These are phyloP conservation scores for Protaetia brevitarsis DNA, from an alignment of 1,140 invertebrate genomes.

Conservation along the genomic window DNA sequence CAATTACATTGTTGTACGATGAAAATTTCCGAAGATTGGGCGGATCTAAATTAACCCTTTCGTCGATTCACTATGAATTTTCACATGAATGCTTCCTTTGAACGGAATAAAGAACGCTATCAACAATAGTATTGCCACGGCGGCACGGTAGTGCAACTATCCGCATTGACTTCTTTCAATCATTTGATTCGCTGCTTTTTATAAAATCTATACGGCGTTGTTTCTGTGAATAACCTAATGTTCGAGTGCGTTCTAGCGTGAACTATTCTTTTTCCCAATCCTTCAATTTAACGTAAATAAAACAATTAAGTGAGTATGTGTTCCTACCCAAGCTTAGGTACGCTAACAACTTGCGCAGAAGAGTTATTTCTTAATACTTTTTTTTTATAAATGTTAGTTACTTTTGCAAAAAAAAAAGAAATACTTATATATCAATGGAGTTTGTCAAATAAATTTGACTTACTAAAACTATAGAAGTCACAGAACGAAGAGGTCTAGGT, in stretches of 20 bases:
- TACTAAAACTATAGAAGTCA: too few relatives aligned
- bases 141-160: not conserved
- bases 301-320: slow-evolving; percentile 7
- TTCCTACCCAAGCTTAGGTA: too few relatives aligned
- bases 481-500: too few relatives aligned
- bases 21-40: slow-evolving; percentile 11
- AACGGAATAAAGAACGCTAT: not conserved
- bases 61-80: slow-evolving; percentile 10
- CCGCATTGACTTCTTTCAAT: not conserved
- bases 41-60: slow-evolving; percentile 10
- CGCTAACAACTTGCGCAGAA: too few relatives aligned
- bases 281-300: not conserved
- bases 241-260: slow-evolving; percentile 1
- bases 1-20: slow-evolving; percentile 16
- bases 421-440: too few relatives aligned
- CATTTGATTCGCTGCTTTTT: not conserved
- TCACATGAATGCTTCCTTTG: slow-evolving; percentile 3
- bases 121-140: slow-evolving; percentile 5
- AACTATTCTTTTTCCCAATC: not conserved
- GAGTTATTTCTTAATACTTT: too few relatives aligned
- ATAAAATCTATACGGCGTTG: not conserved
- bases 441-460: too few relatives aligned
- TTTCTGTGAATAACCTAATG: slow-evolving; percentile 2
- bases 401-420: too few relatives aligned
- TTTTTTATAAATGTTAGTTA: too few relatives aligned